These are phyloP conservation scores for Glaucomys volans DNA, from an alignment of 2,113 vertebrate genomes.

Conservation along the genomic window DNA sequence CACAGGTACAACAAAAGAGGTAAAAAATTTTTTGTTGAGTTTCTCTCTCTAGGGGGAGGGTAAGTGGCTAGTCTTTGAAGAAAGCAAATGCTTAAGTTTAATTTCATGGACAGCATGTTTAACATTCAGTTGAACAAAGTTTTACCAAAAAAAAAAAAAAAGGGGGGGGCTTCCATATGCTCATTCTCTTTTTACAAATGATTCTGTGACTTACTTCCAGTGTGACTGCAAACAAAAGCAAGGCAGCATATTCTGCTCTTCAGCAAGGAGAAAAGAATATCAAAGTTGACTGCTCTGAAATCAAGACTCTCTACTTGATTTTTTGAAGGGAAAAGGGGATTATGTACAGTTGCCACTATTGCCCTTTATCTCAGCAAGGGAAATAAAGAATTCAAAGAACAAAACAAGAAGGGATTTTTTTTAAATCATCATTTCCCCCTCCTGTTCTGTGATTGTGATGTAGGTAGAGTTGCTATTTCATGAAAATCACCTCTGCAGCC, in stretches of 20 bases:
- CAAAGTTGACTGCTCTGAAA: constrained; percentile 47
- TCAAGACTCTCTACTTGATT: constrained; percentile 35
- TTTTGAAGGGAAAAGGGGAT: background rate
- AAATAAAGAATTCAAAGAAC: constrained; percentile 65
- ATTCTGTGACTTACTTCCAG: constrained; percentile 10
- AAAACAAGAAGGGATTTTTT: constrained; percentile 44
- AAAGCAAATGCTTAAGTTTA: constrained; percentile 61
- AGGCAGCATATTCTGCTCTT: background rate
- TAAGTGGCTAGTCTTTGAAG: constrained; percentile 48
- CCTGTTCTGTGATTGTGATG: constrained; percentile 49
- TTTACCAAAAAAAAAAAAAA: background rate
- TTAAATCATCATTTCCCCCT: background rate
- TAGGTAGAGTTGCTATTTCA: constrained; percentile 69
- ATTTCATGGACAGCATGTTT: constrained; percentile 39
- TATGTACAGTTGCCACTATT: constrained; percentile 22
- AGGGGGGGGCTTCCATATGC: constrained; percentile 36
- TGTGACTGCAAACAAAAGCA: background rate
- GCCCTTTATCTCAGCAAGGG: constrained; percentile 62
- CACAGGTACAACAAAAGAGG: background rate
- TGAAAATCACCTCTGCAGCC: constrained; percentile 34
- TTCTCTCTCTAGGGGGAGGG: background rate
- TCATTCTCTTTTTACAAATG: background rate
- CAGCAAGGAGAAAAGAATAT: constrained; percentile 20
- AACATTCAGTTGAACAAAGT: constrained; percentile 36
- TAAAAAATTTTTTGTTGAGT: background rate